A percentile compares a stretch with the other conserved stretches of the same genome.
phyloP scores from a whole-genome alignment of 2,113 vertebrate species.

The Python bivittatus region DNA sequence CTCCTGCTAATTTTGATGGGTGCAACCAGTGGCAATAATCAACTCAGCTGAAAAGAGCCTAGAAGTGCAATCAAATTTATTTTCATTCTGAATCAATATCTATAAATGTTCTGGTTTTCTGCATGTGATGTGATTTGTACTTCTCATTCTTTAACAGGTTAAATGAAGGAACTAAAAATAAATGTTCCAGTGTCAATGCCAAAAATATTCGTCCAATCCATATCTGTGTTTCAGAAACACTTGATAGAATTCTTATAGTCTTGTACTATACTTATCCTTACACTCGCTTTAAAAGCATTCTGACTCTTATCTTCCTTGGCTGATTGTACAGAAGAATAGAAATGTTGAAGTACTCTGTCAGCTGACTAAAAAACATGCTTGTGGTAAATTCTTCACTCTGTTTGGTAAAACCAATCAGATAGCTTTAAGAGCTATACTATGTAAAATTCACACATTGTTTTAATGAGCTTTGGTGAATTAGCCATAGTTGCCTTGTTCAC shows the following conservation, averaged over 20 bases:
- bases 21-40: not conserved
- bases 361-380: not conserved
- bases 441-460: not conserved
- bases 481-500: not conserved
- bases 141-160: slow-evolving; percentile 41
- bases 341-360: not conserved
- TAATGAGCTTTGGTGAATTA: not conserved
- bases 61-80: not conserved
- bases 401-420: not conserved
- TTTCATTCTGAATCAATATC: not conserved
- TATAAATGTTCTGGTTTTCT: not conserved
- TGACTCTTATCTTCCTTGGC: not conserved
- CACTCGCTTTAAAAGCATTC: not conserved
- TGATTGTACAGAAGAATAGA: not conserved
- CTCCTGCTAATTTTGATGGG: not conserved
- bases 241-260: slow-evolving; percentile 7
- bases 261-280: slow-evolving; percentile 1
- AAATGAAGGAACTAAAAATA: slow-evolving; percentile 36
- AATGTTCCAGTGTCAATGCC: slow-evolving; percentile 27
- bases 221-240: slow-evolving; percentile 21
- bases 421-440: not conserved
- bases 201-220: slow-evolving; percentile 27
- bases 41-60: not conserved
- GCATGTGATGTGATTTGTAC: not conserved
- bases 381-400: not conserved